Evolutionary conservation across 2,113 vertebrate genomes (phyloP).

Genomic region (Mobula birostris): DNA sequence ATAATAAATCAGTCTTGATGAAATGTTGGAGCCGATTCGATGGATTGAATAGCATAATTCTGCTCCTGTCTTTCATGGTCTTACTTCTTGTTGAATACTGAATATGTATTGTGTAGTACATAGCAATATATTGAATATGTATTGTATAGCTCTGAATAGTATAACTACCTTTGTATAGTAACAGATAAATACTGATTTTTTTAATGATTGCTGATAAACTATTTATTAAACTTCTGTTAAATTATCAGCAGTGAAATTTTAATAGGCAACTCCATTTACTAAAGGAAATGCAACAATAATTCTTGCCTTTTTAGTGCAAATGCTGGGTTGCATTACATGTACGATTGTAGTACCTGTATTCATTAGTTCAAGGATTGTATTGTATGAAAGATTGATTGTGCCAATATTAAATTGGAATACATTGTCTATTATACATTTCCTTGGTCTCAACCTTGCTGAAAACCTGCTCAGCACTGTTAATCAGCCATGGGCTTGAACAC

Average conservation of each 20-base stretch:
- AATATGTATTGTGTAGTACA: not conserved
- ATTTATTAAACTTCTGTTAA: not conserved
- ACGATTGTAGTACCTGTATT: not conserved
- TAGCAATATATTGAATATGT: not conserved
- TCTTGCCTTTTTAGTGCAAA: not conserved
- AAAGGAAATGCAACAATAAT: not conserved
- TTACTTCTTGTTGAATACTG: no score
- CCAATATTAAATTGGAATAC: conserved; percentile 7
- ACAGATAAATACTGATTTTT: not conserved
- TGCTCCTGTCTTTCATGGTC: no score
- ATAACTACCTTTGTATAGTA: not conserved
- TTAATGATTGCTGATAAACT: not conserved
- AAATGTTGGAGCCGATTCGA: no score
- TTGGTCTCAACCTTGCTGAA: not conserved
- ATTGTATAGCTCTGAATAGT: not conserved
- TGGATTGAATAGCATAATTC: no score
- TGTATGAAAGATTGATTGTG: not conserved
- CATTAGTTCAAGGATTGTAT: not conserved
- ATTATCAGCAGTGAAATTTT: not conserved
- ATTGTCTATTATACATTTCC: not conserved
- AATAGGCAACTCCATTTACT: not conserved
- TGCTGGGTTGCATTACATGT: not conserved
- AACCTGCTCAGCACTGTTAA: not conserved
- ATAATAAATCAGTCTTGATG: no score
- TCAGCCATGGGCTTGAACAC: no score